Evolutionary conservation across 2,888 invertebrate genomes (phyloP).

Genomic region (Clusia tigrina): DNA sequence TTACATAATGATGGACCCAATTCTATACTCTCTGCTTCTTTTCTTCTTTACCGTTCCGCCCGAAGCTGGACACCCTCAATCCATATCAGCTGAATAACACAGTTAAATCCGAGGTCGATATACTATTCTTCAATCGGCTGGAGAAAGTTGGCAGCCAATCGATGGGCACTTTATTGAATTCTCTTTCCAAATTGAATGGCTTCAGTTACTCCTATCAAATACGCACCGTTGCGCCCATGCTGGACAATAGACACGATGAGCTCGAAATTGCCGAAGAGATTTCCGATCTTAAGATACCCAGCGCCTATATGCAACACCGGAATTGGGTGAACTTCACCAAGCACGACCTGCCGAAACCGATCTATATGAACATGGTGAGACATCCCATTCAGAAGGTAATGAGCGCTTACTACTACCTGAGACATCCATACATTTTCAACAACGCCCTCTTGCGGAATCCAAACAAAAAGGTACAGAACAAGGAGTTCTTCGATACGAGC

Average conservation of each 20-base stretch:
- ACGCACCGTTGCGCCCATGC: slow-evolving; percentile 72
- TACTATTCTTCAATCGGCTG: slow-evolving; percentile 86
- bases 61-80: slow-evolving; percentile 43
- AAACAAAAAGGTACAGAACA: slow-evolving; percentile 16
- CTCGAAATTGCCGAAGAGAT: slow-evolving; percentile 75
- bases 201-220: slow-evolving; percentile 74
- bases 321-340: slow-evolving; percentile 87
- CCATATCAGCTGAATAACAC: slow-evolving; percentile 53
- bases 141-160: slow-evolving; percentile 93
- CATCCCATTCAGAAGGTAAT: slow-evolving; percentile 89
- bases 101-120: slow-evolving; percentile 66
- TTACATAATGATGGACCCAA: no score
- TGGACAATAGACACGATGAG: slow-evolving; percentile 66
- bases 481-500: slow-evolving; percentile 41
- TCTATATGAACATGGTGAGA: slow-evolving; percentile 86
- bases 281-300: slow-evolving; percentile 74
- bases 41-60: not conserved
- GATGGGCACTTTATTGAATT: slow-evolving; percentile 79
- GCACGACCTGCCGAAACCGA: slow-evolving; percentile 78
- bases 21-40: no score
- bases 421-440: slow-evolving; percentile 44
- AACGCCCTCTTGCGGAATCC: slow-evolving; percentile 40
- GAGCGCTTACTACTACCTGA: slow-evolving; percentile 87
- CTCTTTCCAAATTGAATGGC: slow-evolving; percentile 65
- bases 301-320: slow-evolving; percentile 85